Evolutionary conservation across 2,113 vertebrate species (phyloP).

Genomic region (Varanus salvator): DNA sequence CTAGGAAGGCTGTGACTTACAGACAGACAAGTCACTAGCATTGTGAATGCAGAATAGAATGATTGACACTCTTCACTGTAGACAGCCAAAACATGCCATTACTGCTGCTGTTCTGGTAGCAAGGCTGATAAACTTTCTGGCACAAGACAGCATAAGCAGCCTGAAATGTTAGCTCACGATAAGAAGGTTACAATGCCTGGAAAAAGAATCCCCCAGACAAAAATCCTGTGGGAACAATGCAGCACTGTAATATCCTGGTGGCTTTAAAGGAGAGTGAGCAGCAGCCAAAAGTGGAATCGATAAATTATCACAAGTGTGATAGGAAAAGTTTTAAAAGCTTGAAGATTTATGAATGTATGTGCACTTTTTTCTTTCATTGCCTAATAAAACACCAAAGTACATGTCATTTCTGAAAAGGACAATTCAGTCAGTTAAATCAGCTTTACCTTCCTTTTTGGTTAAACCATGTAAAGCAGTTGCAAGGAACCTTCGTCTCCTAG

Average conservation of each 20-base stretch:
- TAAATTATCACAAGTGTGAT: conserved; percentile 31
- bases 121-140: conserved; percentile 61
- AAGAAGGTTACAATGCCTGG: conserved; percentile 23
- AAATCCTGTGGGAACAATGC: conserved; percentile 42
- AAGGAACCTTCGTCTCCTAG: neutral
- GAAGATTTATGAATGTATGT: neutral
- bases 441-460: neutral
- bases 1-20: conserved; percentile 32
- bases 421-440: neutral
- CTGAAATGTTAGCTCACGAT: conserved; percentile 56
- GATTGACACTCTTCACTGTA: conserved; percentile 51
- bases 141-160: conserved; percentile 29
- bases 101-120: conserved; percentile 45
- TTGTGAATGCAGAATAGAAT: conserved; percentile 46
- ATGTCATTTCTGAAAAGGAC: neutral
- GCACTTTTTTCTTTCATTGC: conserved; percentile 32
- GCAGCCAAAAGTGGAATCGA: conserved; percentile 23
- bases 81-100: conserved; percentile 40
- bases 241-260: conserved; percentile 23
- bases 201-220: conserved; percentile 44
- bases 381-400: neutral
- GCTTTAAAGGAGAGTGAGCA: conserved; percentile 29
- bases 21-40: conserved; percentile 41
- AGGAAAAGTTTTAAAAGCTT: neutral
- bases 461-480: neutral